Evolutionary conservation across 1,140 invertebrate species (phyloP), one percentile per base, ranked within the genome.

Genomic region (Agraylea sexmaculata): DNA sequence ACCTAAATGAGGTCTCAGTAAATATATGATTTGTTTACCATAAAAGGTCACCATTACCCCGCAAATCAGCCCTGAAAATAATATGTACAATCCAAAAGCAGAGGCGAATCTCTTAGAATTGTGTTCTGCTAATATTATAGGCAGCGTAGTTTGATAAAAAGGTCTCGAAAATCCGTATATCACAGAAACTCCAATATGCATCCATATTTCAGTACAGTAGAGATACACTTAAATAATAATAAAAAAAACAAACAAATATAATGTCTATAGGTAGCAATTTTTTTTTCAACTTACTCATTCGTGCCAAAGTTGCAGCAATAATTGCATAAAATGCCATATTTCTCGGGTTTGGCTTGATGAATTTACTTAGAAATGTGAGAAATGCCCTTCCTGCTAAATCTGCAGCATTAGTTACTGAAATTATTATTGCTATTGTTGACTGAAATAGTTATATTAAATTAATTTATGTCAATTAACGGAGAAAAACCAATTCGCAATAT

Each of bases 251-350:
- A 27, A 27, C n/a, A 27, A 7, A 13, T 30, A 30, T 16, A 4
- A 13, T 13, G 4, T 30, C 29, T 30, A 19, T 34, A 18, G n/a
- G n/a, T 18, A 15, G 4, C 17, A n/a, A 5, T 3, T 18, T 7
- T n/a, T n/a, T n/a, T n/a, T n/a, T n/a, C n/a, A n/a, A 34, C 32
- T 34, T 34, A 16, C 32, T 18, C 20, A 34, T 11, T 4, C n/a
- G 17, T 13, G 15, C 23, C 7, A 27, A 8, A n/a, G n/a, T n/a
- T 8, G 23, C 7, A 7, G 23, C 23, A 8, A 27, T 27, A 27
- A 27, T n/a, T 8, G 23, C 23, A n/a, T 27, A 27, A 27, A 27
- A 27, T 7, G n/a, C 7, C 23, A 27, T n/a, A 27, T n/a, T 7
- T 6, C 32, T 11, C 7, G 16, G 17, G 17, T 16, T 34, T 8